Percentiles rank a stretch among this genome's conserved stretches.
phyloP scores from a whole-genome alignment of 2,888 invertebrate species.

The Pherbina coryleti region DNA sequence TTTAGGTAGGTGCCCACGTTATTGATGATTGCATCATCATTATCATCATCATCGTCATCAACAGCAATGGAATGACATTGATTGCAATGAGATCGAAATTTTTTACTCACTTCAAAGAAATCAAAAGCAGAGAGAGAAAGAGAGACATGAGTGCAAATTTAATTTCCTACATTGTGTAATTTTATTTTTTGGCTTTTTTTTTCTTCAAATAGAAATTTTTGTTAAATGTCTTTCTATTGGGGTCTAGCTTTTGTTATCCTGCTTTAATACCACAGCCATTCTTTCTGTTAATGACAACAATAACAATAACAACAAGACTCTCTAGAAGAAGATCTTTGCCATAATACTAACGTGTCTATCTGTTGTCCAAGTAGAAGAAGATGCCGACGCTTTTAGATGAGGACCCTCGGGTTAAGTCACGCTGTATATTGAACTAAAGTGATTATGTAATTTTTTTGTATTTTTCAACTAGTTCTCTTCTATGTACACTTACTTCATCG shows the following conservation, averaged over 20 bases:
- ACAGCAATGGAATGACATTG: slow-evolving; percentile 5
- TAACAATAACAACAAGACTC: neutral
- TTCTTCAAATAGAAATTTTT: neutral
- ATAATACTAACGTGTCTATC: no score
- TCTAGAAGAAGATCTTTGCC: no score
- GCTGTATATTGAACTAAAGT: slow-evolving; percentile 40
- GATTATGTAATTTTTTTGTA: slow-evolving; percentile 42
- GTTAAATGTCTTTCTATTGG: neutral
- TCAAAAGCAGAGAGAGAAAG: neutral
- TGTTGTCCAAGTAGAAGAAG: neutral
- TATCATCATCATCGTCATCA: neutral
- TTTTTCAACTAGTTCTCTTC: no score
- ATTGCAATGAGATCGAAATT: slow-evolving; percentile 26
- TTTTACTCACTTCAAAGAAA: slow-evolving; percentile 13
- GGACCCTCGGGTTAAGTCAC: slow-evolving; percentile 40
- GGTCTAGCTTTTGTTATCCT: neutral
- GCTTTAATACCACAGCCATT: neutral
- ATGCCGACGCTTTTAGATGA: slow-evolving; percentile 12
- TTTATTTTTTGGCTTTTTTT: neutral
- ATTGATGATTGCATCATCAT: neutral
- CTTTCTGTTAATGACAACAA: neutral
- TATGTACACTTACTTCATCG: no score
- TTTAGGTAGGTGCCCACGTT: neutral
- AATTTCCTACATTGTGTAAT: slow-evolving; percentile 17
- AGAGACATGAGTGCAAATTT: neutral